A percentile compares a stretch with the other conserved stretches of the same genome.
Evolutionary conservation across 53 echinoderm and acorn worm genomes (phyloP).

Genomic region (Glandiceps talaboti): DNA sequence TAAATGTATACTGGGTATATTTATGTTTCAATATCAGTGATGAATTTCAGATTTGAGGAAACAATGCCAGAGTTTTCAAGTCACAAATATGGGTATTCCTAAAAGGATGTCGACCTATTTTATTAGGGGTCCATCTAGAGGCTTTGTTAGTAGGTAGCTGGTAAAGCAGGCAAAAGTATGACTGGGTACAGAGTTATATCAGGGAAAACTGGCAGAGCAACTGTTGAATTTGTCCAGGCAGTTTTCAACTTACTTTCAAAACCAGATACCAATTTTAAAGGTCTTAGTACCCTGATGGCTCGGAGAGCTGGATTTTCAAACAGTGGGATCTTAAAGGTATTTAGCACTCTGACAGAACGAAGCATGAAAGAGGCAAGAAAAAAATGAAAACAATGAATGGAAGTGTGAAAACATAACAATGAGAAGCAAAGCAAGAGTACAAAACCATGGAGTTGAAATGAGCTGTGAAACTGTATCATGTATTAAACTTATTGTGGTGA

Average conservation of each 20-base stretch:
- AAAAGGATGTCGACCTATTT: too few relatives aligned
- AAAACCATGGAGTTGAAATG: not conserved
- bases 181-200: not conserved
- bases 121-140: not conserved
- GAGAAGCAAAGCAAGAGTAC: not conserved
- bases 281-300: conserved; percentile 83
- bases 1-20: too few relatives aligned
- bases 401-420: not conserved
- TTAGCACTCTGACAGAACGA: conserved; percentile 5
- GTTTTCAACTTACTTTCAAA: conserved; percentile 65
- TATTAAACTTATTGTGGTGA: too few relatives aligned
- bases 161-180: not conserved
- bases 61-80: too few relatives aligned
- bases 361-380: conserved; percentile 1
- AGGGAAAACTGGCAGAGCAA: not conserved
- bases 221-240: not conserved
- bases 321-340: conserved; percentile 28
- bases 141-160: not conserved
- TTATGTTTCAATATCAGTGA: too few relatives aligned
- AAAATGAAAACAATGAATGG: conserved; percentile 1
- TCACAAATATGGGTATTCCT: too few relatives aligned
- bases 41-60: too few relatives aligned
- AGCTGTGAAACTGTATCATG: too few relatives aligned
- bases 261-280: conserved; percentile 88
- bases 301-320: conserved; percentile 69